Evolutionary conservation across 1,140 invertebrate species (phyloP).

Genomic region (Drosophila albomicans): DNA sequence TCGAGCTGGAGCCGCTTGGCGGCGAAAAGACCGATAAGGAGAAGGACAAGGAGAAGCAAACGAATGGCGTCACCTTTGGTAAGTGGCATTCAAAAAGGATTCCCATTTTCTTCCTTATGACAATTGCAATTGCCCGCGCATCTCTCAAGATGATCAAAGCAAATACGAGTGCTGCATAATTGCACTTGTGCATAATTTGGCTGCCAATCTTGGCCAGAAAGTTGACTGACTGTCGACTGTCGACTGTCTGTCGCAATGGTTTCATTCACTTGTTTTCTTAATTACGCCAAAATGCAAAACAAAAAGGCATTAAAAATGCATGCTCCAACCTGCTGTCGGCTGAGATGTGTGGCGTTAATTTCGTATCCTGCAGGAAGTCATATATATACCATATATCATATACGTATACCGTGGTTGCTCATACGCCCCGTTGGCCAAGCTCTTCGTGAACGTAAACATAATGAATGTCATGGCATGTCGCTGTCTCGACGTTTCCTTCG

Average conservation of each 20-base stretch:
- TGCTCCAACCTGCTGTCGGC: conserved; percentile 16
- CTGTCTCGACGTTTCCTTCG: conserved; percentile 21
- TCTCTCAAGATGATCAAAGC: conserved; percentile 56
- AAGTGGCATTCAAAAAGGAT: conserved; percentile 41
- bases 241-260: conserved; percentile 17
- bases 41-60: conserved; percentile 84
- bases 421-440: conserved; percentile 64
- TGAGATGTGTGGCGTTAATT: conserved; percentile 38
- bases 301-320: conserved; percentile 71
- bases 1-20: conserved; percentile 84
- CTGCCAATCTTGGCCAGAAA: conserved; percentile 40
- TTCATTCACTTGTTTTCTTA: conserved; percentile 71
- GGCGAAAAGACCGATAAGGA: conserved; percentile 84
- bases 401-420: conserved; percentile 24
- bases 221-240: not conserved
- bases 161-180: conserved; percentile 63
- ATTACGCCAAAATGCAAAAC: conserved; percentile 68
- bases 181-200: conserved; percentile 72
- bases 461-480: conserved; percentile 68
- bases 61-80: conserved; percentile 84
- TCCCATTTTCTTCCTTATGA: not conserved
- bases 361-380: conserved; percentile 55
- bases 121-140: conserved; percentile 49
- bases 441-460: conserved; percentile 48
- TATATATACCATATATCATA: not conserved